Evolutionary conservation across 1,140 invertebrate species (phyloP), one percentile per base, ranked within the genome.

Genomic region (Calliphora vicina): DNA sequence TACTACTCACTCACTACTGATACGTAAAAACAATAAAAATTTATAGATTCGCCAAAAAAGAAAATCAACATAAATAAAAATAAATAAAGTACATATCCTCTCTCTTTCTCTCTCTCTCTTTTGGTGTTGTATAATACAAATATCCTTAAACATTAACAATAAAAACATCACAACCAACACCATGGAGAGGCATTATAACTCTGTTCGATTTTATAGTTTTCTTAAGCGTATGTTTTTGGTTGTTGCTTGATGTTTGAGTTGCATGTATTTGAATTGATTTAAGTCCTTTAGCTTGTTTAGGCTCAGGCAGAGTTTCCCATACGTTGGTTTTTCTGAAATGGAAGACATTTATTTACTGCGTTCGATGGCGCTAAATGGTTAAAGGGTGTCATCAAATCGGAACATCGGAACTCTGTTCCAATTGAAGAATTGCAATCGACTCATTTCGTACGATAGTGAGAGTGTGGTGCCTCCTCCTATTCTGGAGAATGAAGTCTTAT

Each of bases 121-220:
- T n/a, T 35, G 35, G 35, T 10, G n/a, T n/a, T n/a, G n/a, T n/a
- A n/a, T n/a, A n/a, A n/a, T n/a, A 50, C 12, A 50, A 50, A 50
- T 50, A 50, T n/a, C 12, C 45, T 50, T 50, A 6, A 50, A 50
- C 20, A 23, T 57, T 57, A 57, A 57, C 15, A 57, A 57, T n/a
- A n/a, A 57, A 57, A 35, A 57, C 15, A n/a, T n/a, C 50, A n/a
- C 15, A 57, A 57, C 15, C 50, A 57, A 57, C 50, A 57, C 50
- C 50, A 57, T 3, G 17, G n/a, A 57, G 1, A 35, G n/a, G 20
- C 61, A 67, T 67, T 9, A 67, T 67, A 67, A 67, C 20, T 67
- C 9, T 67, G 61, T 67, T 67, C n/a, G n/a, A 67, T 67, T 67
- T 67, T 67, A 67, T 67, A 67, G 61, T 67, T 67, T 67, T 23